These are phyloP conservation scores for Acrossocheilus wenchowensis DNA, from an alignment of 2,797 vertebrate genomes.

Conservation along the genomic window DNA sequence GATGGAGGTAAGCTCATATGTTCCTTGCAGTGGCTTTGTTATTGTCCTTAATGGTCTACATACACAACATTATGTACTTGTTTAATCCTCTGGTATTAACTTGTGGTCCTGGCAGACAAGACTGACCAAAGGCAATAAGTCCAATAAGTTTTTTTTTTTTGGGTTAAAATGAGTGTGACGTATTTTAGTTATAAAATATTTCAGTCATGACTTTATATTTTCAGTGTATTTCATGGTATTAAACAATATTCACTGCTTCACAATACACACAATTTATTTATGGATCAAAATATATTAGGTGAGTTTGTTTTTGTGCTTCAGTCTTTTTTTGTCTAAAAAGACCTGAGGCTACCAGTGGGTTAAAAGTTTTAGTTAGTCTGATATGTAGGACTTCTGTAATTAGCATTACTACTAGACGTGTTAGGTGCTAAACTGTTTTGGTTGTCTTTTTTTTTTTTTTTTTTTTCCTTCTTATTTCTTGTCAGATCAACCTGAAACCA, in stretches of 20 bases:
- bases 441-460: constrained; percentile 57
- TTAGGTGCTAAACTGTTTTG: constrained; percentile 27
- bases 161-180: background rate
- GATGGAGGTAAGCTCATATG: constrained; percentile 89
- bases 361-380: background rate
- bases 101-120: background rate
- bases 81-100: background rate
- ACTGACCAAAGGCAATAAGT: background rate
- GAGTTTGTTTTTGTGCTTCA: background rate
- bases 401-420: constrained; percentile 18
- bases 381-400: background rate
- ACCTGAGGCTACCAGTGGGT: background rate
- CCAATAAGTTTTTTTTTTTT: background rate
- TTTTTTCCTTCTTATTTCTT: constrained; percentile 70
- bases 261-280: background rate
- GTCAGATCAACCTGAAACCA: constrained; percentile 98
- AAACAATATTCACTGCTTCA: background rate
- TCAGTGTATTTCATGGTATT: background rate
- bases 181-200: background rate
- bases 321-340: too few species aligned
- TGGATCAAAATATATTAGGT: background rate
- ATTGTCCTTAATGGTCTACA: background rate
- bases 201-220: background rate
- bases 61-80: background rate
- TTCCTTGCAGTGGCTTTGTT: background rate